Base-by-base conservation (phyloP, 2,888 invertebrate species). In the Oscheius onirici region DNA sequence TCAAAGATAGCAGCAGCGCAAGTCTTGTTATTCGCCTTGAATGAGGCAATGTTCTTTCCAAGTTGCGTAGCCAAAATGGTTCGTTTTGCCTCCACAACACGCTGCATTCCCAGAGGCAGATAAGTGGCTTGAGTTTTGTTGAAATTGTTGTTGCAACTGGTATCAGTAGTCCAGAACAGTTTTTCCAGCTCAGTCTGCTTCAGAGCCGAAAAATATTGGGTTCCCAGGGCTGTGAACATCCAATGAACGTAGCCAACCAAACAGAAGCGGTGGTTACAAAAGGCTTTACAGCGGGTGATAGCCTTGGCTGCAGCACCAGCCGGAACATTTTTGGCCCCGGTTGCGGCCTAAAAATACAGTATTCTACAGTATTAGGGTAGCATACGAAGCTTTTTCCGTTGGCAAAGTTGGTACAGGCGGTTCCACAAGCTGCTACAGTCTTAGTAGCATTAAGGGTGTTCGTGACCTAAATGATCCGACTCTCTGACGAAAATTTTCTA, bases 101-200 rank as follows among this genome's bases (percentile, higher is more conserved):
- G 34, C 34, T 34, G 34, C 34, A 34, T 34, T 34, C 34, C 34
- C 34, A 34, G 34, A 34, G 34, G 34, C 34, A 34, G 8, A 8
- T 34, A 34, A 8, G 34, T 34, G 34, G 34, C 34, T 34, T 34
- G 34, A 34, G 34, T 34, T 26, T 63, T 46, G 5, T 44, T 63
- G 46, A 63, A 46, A 46, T 63, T 63, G 49, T 63, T 63, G 49
- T 63, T 63, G 34, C 26, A 44, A 3, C 26, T 24, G 15, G 44
- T 63, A 11, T 63, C 63, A 17, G 26, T 34, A 5, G n/a, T 63
- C 46, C 46, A 63, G 49, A 49, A 49, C 10, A 63, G 49, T 8
- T 44, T 13, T 34, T 63, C 46, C 26, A 63, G 15, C 46, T 46
- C 49, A 3, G 28, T 46, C 15, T 26, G 28, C 63, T 49, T 63